Evolutionary conservation across 2,113 vertebrate genomes (phyloP), one percentile per base, ranked within the genome.

Genomic region (Nansenia antarctica): DNA sequence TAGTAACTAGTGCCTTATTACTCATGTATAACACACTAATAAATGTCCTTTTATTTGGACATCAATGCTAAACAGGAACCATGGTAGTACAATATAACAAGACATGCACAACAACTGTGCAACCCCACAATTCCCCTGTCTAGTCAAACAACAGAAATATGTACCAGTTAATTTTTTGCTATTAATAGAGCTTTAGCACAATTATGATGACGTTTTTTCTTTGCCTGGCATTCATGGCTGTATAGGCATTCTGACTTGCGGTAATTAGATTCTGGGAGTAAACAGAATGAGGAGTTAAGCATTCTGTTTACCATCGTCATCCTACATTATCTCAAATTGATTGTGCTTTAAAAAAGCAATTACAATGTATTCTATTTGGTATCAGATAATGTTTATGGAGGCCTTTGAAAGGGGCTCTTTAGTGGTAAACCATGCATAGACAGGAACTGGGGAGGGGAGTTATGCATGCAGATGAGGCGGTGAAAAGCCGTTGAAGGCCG

Each of bases 291-390:
- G n/a, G 60, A 69, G 86, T 81, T 55, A 74, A 84, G 75, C 74
- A 34, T 70, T 77, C 73, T 72, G 53, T 72, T 70, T 65, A 64
- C 5, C 74, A 53, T 76, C 80, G 79, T 87, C 86, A 87, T 84
- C 82, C 83, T 86, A 85, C 80, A 87, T 90, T 85, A 90, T 86
- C 80, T 84, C 65, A 82, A 90, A 90, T 89, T 88, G 87, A 90
- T 89, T 86, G 79, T 62, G 79, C 79, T 85, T 88, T 87, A 81
- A 89, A 90, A 88, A 90, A 83, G 76, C 88, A 86, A 90, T 91
- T 90, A 88, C 77, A 87, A 87, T 87, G 83, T 82, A 88, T 88
- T 88, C 71, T 83, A 67, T 82, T 84, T 37, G 55, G 82, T 74
- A 88, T 90, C 81, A 88, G 83, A 87, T 86, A 87, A 85, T 62